These are phyloP conservation scores for Heliopora coerulea DNA, from an alignment of 92 coral and sea anemone genomes.

Conservation along the genomic window DNA sequence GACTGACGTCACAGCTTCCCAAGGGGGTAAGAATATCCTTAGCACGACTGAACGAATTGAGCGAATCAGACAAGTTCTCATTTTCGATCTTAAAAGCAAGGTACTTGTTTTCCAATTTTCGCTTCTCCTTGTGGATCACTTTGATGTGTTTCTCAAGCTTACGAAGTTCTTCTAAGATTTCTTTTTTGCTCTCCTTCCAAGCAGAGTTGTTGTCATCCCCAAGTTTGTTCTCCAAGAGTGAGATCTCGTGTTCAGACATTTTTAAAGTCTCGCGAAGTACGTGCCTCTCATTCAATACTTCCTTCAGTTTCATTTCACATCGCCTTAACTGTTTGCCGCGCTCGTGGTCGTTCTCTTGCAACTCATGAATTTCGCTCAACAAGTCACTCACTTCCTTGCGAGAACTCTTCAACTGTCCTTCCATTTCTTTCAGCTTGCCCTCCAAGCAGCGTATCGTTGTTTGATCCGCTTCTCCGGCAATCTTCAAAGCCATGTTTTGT, in stretches of 20 bases:
- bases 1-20: conserved; percentile 33
- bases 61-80: conserved; percentile 53
- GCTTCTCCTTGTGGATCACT: conserved; percentile 86
- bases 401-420: conserved; percentile 61
- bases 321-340: conserved; percentile 61
- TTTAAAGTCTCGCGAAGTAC: conserved; percentile 51
- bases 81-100: conserved; percentile 72
- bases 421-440: conserved; percentile 71
- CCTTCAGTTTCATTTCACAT: conserved; percentile 61
- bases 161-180: conserved; percentile 87
- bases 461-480: conserved; percentile 89
- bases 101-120: conserved; percentile 87
- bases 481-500: conserved; percentile 69
- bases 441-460: conserved; percentile 74
- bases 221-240: conserved; percentile 62
- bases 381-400: conserved; percentile 68
- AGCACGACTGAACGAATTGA: conserved; percentile 42
- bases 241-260: conserved; percentile 78
- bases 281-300: conserved; percentile 9
- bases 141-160: conserved; percentile 89
- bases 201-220: conserved; percentile 49
- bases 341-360: conserved; percentile 53
- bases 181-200: conserved; percentile 78
- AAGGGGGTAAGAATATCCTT: conserved; percentile 37
- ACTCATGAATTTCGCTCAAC: conserved; percentile 75